Base-by-base conservation (phyloP, 2,797 vertebrate genomes). In the Megaceryle alcyon region DNA sequence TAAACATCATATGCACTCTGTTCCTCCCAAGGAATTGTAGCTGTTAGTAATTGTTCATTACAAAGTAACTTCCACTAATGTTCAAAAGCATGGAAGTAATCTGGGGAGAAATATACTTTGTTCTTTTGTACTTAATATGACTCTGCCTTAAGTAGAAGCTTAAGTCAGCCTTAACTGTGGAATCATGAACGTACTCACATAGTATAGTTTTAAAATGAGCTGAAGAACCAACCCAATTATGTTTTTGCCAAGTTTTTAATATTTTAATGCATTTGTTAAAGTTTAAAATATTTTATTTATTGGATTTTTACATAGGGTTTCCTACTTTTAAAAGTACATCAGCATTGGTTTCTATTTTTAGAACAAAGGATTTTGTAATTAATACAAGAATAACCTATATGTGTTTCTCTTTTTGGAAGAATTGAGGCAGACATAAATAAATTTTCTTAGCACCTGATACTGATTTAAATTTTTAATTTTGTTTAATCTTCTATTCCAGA, bases 31-130 rank as follows among this genome's bases (percentile, higher is more conserved):
- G 92, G 90, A 92, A 79, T 66, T 94, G 90, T 87, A 95, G 83
- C 92, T 95, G 92, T 76, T 92, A 73, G 86, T 89, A 87, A 91
- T 87, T 93, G 90, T 93, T 96, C 94, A 88, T 94, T 94, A 91
- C 53, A 69, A 78, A 77, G 77, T 88, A 92, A 94, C 76, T 94
- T 96, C 92, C 79, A 91, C 75, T 83, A 66, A 82, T 83, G 88
- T 81, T 89, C 69, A 87, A 81, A 92, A 85, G 76, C 82, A 92
- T 92, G 95, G 94, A 94, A 95, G 76, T 95, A 90, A 96, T 96
- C 88, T 94, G 54, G 46, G 72, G 54, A 93, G 73, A 86, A 95
- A 88, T 43, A 84, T 14, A 86, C 80, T 90, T 92, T 95, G 77
- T 86, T 93, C 85, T 82, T 91, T 81, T 90, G 54, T 90, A 56